phyloP scores from a whole-genome alignment of 2,113 vertebrate genomes.

The Centropus bengalensis region DNA sequence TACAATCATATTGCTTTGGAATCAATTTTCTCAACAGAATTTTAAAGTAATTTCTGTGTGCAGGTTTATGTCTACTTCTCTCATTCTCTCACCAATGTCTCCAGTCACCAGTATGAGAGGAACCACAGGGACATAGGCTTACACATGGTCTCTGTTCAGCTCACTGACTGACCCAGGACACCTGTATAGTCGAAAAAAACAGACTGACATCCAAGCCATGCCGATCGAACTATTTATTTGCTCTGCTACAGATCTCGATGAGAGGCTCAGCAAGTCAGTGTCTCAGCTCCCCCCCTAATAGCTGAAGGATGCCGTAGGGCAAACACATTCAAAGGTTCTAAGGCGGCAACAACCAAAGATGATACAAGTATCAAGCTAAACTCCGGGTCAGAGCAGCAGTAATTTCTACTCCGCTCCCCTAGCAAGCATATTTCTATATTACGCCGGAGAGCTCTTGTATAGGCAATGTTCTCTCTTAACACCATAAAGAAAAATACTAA shows the following conservation, averaged over 20 bases:
- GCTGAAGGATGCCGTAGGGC: neutral
- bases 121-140: neutral
- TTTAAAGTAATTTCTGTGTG: neutral
- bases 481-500: neutral
- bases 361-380: neutral
- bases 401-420: neutral
- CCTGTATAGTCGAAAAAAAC: neutral
- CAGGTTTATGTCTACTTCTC: neutral
- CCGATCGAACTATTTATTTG: neutral
- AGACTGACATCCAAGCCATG: fast-evolving
- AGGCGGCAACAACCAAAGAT: neutral
- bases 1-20: neutral
- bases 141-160: neutral
- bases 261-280: neutral
- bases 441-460: neutral
- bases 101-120: neutral
- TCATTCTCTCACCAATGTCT: neutral
- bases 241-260: neutral
- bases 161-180: neutral
- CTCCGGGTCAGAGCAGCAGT: neutral
- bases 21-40: neutral
- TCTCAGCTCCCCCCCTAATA: neutral
- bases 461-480: neutral
- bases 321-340: neutral
- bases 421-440: neutral